Evolutionary conservation across 2,888 invertebrate species (phyloP), one percentile per base, ranked within the genome.

Genomic region (Trichacis sp.): DNA sequence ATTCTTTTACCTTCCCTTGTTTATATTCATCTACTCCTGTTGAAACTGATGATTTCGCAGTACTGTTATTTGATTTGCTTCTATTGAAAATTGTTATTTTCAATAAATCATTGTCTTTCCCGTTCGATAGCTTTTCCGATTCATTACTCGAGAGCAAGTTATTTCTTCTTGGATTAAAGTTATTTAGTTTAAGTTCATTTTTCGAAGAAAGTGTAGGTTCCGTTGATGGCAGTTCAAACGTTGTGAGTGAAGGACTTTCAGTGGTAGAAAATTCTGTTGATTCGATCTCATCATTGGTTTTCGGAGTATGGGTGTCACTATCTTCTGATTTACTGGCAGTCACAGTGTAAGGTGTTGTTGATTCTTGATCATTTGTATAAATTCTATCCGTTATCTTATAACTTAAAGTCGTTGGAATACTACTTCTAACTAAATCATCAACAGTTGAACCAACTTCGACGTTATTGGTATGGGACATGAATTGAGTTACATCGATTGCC

Each of bases 101-200:
- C 8, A 24, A 8, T 24, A 24, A 24, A 24, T 8, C 8, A 24
- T 24, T 8, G 8, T 24, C 8, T 24, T 24, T 24, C 24, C 3
- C 3, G 24, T 3, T 24, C 8, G 24, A 24, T 8, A 8, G 8
- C 24, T 3, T 8, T 8, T 5, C 24, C 8, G 24, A 8, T 5
- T 15, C 40, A 12, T 40, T 15, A 24, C 77, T 73, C 5, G 71
- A 66, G 54, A 79, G 79, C 1, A 80, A 49, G 47, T 67, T 73
- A 24, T 78, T 78, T 17, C 78, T 72, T 14, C 78, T 75, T 38
- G 73, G 24, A 11, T 8, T 65, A 63, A 11, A 38, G 19, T 15
- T 33, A 2, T 19, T n/a, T 18, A 19, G 8, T 8, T n/a, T 19
- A 1, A 20, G 18, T 6, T 20, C n/a, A 45, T 45, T 20, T 18